Evolutionary conservation across 1,140 invertebrate genomes (phyloP).

Genomic region (Ooceraea biroi): DNA sequence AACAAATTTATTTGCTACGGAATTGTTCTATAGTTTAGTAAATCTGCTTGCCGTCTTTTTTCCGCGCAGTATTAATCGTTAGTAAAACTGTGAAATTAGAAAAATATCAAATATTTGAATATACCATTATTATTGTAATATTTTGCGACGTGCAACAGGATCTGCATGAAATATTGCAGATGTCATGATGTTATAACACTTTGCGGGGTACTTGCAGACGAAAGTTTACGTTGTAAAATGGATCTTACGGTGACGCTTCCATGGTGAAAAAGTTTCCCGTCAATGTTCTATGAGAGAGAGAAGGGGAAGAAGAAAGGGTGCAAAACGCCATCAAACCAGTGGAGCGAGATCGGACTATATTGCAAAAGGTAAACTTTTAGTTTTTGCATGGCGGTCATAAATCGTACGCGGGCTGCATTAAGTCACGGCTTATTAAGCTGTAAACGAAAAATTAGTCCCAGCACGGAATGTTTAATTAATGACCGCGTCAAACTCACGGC

Average conservation of each 20-base stretch:
- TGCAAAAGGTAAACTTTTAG: conserved; percentile 33
- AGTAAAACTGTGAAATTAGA: too few relatives aligned
- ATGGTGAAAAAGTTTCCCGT: conserved; percentile 38
- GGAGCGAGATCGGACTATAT: conserved; percentile 34
- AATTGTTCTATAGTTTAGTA: neutral
- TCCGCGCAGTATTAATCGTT: too few relatives aligned
- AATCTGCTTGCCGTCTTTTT: too few relatives aligned
- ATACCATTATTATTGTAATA: neutral
- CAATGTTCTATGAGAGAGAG: conserved; percentile 11
- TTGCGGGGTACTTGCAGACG: conserved; percentile 15
- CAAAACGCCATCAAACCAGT: conserved; percentile 37
- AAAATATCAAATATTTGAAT: neutral
- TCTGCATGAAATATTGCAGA: neutral
- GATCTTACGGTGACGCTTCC: conserved; percentile 48
- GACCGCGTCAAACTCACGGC: conserved; percentile 58
- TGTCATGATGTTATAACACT: conserved; percentile 31
- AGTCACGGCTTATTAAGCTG: conserved; percentile 66
- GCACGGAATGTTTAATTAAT: conserved; percentile 67
- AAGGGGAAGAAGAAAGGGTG: neutral
- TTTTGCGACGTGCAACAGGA: neutral
- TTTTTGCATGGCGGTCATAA: conserved; percentile 61
- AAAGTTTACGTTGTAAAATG: conserved; percentile 57
- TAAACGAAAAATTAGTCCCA: conserved; percentile 69
- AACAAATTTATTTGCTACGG: neutral
- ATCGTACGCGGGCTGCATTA: conserved; percentile 42